Evolutionary conservation across 2,113 vertebrate genomes (phyloP).

Genomic region (Anhinga anhinga): DNA sequence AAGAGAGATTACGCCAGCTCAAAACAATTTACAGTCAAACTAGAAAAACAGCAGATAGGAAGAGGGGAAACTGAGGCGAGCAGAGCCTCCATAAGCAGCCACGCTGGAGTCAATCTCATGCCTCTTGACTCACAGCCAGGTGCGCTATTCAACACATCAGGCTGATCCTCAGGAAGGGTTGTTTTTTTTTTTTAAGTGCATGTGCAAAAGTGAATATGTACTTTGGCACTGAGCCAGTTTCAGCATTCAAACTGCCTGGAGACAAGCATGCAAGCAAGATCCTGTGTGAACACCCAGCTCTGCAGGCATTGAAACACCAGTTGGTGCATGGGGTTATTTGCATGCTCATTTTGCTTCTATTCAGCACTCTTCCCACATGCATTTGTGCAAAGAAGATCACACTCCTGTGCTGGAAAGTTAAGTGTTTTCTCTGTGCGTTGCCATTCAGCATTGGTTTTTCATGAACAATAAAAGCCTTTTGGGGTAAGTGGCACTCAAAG

Average conservation of each 20-base stretch:
- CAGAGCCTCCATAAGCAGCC: background rate
- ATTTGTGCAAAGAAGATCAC: constrained; percentile 21
- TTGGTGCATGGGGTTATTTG: constrained; percentile 41
- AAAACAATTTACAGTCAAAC: background rate
- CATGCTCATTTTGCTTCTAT: constrained; percentile 40
- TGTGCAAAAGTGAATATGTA: background rate
- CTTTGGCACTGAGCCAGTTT: background rate
- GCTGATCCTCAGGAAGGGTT: background rate
- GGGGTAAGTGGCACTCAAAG: constrained; percentile 26
- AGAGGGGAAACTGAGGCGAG: constrained; percentile 2
- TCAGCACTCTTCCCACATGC: background rate
- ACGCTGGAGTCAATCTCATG: background rate
- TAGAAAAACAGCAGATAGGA: background rate
- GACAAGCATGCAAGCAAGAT: background rate
- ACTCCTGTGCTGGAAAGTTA: background rate
- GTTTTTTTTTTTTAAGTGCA: background rate
- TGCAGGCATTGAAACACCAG: constrained; percentile 20
- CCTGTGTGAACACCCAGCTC: constrained; percentile 25
- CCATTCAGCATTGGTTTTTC: constrained; percentile 2
- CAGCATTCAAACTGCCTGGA: background rate
- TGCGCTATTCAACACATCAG: background rate
- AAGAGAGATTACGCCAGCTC: background rate
- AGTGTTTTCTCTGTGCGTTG: background rate
- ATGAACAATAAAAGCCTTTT: background rate
- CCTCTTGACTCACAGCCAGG: background rate